Evolutionary conservation across 2,888 invertebrate genomes (phyloP), one percentile per base, ranked within the genome.

Genomic region (Ornithoptera priamus): DNA sequence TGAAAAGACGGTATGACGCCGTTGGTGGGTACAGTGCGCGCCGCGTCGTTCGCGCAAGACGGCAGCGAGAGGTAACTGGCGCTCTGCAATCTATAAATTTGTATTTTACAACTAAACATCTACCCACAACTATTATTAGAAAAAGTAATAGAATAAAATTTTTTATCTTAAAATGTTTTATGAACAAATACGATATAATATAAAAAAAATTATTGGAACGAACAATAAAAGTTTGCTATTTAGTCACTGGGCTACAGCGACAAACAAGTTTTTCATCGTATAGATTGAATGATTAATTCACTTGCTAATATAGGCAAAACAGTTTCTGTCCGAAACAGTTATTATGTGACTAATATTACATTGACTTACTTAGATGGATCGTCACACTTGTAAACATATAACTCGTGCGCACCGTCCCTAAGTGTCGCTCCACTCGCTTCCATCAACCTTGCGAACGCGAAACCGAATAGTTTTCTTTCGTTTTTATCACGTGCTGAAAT

Each of bases 321-420:
- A 39, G 8, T 39, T 39, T 10, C 1, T 39, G 10, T 50, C 15
- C 2, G 15, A 50, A 15, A 3, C 46, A 46, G 6, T 3, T 46
- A 3, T 46, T 24, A 67, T 20, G 12, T 60, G n/a, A 68, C 42
- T 57, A 53, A 39, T 17, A 61, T 42, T 18, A 58, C 30, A 22
- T 57, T 18, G 18, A 94, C 95, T 79, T 94, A 93, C 90, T 96
- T 96, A 59, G 93, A 86, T 0, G 95, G 93, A 81, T 98, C 98
- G 79, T 98, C 98, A 85, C 98, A 98, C 88, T 98, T 98, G 88
- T 98, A 99, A 46, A 99, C 96, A 80, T 95, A 96, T n/a, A 99
- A 91, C 76, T 97, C 97, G 85, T 98, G 98, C 39, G 94, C 94
- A 0, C 97, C 97, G 82, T 99, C 98, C 71, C 96, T 94, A 12